Percentiles rank a stretch among this genome's conserved stretches.
These are phyloP conservation scores for Seira musarum DNA, from an alignment of 2,888 invertebrate species.

Conservation along the genomic window DNA sequence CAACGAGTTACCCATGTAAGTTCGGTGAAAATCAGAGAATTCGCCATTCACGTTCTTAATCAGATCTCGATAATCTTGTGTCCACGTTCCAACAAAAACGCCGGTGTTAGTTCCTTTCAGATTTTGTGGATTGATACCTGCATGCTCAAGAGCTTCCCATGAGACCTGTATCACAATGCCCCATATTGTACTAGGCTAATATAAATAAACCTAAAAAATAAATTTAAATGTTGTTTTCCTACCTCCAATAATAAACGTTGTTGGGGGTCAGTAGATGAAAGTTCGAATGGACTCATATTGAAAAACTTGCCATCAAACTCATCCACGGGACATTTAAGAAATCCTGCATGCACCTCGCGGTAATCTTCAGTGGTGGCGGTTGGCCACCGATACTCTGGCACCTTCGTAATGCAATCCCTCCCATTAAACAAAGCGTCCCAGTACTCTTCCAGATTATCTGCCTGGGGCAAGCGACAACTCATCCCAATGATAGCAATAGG, in stretches of 20 bases:
- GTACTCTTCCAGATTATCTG: slow-evolving; percentile 58
- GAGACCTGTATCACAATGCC: slow-evolving; percentile 27
- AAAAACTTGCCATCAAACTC: slow-evolving; percentile 65
- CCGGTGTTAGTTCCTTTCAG: slow-evolving; percentile 51
- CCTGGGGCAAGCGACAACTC: slow-evolving; percentile 58
- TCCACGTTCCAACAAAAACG: slow-evolving; percentile 51
- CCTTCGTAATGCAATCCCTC: slow-evolving; percentile 47
- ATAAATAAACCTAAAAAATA: slow-evolving; percentile 15
- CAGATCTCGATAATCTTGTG: slow-evolving; percentile 36
- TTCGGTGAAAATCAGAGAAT: background rate
- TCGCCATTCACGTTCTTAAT: background rate
- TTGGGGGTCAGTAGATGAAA: slow-evolving; percentile 56
- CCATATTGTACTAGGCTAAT: slow-evolving; percentile 8
- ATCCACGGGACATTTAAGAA: slow-evolving; percentile 62
- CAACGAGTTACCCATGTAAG: background rate
- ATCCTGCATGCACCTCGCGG: slow-evolving; percentile 55
- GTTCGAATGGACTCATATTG: slow-evolving; percentile 45
- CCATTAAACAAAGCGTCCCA: slow-evolving; percentile 58
- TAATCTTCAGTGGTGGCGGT: slow-evolving; percentile 23
- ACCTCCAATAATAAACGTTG: slow-evolving; percentile 54
- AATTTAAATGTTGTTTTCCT: too few species aligned
- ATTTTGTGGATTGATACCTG: slow-evolving; percentile 41
- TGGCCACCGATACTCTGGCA: slow-evolving; percentile 57
- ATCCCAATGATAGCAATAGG: slow-evolving; percentile 60
- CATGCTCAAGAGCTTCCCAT: slow-evolving; percentile 60